Conservation (phyloP, 2,888 invertebrate species). For the Pardosa pseudoannulata region DNA sequence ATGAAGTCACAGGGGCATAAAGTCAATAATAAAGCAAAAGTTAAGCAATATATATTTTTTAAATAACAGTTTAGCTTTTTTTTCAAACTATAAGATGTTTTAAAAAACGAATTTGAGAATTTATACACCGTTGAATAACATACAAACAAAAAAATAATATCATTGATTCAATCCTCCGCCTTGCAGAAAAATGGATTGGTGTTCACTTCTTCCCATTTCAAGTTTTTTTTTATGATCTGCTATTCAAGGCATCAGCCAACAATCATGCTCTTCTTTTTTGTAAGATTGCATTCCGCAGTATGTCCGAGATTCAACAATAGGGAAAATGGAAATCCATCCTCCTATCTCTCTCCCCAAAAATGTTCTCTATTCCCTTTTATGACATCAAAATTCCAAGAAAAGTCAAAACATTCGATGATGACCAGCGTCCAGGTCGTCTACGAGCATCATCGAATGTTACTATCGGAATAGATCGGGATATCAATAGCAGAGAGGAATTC, state of each 20-base stretch:
- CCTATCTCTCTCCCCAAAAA: not conserved
- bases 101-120: no score
- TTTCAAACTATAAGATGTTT: no score
- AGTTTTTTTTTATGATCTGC: not conserved
- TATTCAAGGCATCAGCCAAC: not conserved
- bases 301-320: not conserved
- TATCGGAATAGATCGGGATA: not conserved
- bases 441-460: constrained; percentile 29
- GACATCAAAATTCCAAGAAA: not conserved
- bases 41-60: no score
- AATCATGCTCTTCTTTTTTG: not conserved
- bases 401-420: constrained; percentile 16
- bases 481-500: not conserved
- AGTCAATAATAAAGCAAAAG: no score
- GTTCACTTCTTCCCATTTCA: not conserved
- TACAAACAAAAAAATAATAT: no score
- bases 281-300: not conserved
- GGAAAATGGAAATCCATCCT: not conserved
- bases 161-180: no score
- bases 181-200: not conserved
- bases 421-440: constrained; percentile 29
- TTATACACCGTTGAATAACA: no score
- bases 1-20: no score
- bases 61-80: no score
- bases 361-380: not conserved